Conservation (phyloP, 1,140 invertebrate genomes). For the Diabrotica virgifera region DNA sequence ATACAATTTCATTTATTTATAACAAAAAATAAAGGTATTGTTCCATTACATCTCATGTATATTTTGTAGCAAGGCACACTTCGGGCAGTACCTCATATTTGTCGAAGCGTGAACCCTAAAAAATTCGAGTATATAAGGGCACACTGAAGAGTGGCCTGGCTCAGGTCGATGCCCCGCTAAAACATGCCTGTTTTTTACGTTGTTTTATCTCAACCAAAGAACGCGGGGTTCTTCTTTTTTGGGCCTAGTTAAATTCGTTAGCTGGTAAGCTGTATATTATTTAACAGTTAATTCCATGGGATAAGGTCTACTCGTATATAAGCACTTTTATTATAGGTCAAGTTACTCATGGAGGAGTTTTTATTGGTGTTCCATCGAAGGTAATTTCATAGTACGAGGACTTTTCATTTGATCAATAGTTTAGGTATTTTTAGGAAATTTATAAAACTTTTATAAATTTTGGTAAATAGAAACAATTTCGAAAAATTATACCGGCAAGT, state of each 20-base stretch:
- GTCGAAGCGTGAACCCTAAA: conserved; percentile 9
- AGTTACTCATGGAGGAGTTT: not conserved
- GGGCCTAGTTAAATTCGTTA: conserved; percentile 10
- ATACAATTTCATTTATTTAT: not conserved
- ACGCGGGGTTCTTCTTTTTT: conserved; percentile 6
- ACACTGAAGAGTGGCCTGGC: conserved; percentile 5
- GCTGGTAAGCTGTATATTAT: conserved; percentile 1
- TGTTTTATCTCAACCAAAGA: conserved; percentile 15
- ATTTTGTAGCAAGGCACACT: not conserved
- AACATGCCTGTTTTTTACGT: conserved; percentile 4
- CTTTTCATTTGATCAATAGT: too few species aligned
- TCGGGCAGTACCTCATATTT: conserved; percentile 5
- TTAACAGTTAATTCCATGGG: not conserved
- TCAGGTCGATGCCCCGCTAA: conserved; percentile 12
- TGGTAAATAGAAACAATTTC: too few species aligned
- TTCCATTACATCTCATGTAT: not conserved
- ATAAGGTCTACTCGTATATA: not conserved
- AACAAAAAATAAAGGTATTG: not conserved
- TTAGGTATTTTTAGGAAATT: too few species aligned
- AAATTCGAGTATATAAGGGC: conserved; percentile 7
- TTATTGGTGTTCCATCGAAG: not conserved
- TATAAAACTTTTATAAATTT: too few species aligned
- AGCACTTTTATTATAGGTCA: conserved; percentile 1
- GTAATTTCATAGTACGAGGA: not conserved
- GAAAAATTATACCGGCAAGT: too few species aligned